Base-by-base conservation (phyloP, 2,888 invertebrate species). In the Colletes collaris region DNA sequence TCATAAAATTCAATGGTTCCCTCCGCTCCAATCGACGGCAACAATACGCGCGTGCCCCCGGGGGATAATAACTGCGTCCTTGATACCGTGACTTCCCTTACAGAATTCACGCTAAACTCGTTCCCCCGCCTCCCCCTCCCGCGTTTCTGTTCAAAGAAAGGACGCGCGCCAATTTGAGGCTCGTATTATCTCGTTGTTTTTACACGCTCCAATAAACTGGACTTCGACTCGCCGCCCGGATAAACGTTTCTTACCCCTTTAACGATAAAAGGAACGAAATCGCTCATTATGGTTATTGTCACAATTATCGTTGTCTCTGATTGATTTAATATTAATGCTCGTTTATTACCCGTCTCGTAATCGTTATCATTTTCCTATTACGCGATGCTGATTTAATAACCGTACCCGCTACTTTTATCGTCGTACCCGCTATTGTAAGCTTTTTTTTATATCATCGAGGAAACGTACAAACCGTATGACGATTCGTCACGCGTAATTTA, bases 51-150 rank as follows among this genome's bases (percentile, higher is more conserved):
- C 81, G 87, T 90, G 76, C 83, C 92, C 92, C 88, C 88, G 81
- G 90, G 92, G 90, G 87, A 90, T 91, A 92, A 92, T 92, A 92
- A 92, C 90, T 74, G 81, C 87, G 90, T 87, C 86, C 88, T 80
- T 85, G 84, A 85, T 86, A 87, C 76, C 56, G 79, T 83, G 74
- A 75, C 74, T 77, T 79, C 87, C 73, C 86, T 85, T 79, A 59
- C 73, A 80, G 79, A 81, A 81, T 85, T 79, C 83, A 77, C 71
- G 81, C 62, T 82, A 77, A 84, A 81, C 74, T 82, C 74, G 77
- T 76, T 81, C 73, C 73, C 73, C 79, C 76, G 49, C 56, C 46
- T 0, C 16, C 79, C 76, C 56, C 56, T 35, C 27, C 27, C 27
- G 27, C 27, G 27, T 35, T 19, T 7, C 35, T 64, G 70, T 71